Base-by-base conservation (phyloP, 2,797 vertebrate species). In the Bovichtus diacanthus region DNA sequence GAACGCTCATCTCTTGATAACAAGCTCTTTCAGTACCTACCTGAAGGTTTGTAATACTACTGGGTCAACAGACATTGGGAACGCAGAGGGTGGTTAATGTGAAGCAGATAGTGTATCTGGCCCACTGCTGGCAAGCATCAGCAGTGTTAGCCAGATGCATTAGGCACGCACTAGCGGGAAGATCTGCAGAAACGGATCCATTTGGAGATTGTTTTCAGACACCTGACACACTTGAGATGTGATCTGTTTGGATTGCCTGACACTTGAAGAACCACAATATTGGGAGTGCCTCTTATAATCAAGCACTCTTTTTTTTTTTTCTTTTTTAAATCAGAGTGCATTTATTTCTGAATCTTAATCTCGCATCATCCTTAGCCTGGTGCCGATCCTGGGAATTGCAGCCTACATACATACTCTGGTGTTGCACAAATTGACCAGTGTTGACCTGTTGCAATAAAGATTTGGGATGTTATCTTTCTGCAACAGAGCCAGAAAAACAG, bases 41-140 rank as follows among this genome's bases (percentile, higher is more conserved):
- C 87, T 83, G 76, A 60, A 71, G 82, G 70, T 83, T 61, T 11
- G 16, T 75, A 71, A 84, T 68, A 67, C 6, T 47, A 50, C 72
- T 77, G 81, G 89, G 83, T 90, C 90, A 88, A 82, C 86, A 83
- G 29, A 75, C 80, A 64, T 29, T 15, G 80, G 66, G 66, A 64
- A 54, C 74, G 27, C 87, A 78, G 82, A 43, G 84, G 89, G 87
- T 82, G 86, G 87, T 54, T 86, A 88, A 93, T 85, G 80, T 71
- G 79, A 70, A 64, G 75, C 82, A 79, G 77, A 81, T 41, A 76
- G 81, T 36, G 25, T 46, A 59, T 76, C 81, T 59, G 72, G 53
- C 54, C 63, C 76, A 72, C 76, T 31, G 70, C 70, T 67, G 81
- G 71, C n/a, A 9, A 74, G 69, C 72, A 80, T 67, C 63, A 29